These are phyloP conservation scores for Australoheros facetus DNA, from an alignment of 2,797 vertebrate genomes.

Conservation along the genomic window DNA sequence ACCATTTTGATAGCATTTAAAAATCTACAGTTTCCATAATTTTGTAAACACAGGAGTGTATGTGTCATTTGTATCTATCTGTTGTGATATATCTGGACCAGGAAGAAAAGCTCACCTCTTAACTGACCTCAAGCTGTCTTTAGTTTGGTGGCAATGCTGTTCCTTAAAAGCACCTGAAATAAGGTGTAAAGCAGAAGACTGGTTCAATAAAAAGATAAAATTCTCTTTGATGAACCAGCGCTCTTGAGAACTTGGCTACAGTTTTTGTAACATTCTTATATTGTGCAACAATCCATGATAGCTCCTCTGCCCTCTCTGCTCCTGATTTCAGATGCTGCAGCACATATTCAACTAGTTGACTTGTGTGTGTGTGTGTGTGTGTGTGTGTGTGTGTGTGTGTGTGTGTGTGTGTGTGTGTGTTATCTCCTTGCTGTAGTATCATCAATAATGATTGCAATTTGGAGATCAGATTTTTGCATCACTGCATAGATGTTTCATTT, in stretches of 20 bases:
- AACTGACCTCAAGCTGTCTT: neutral
- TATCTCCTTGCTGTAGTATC: slow-evolving; percentile 10
- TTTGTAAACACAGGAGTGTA: neutral
- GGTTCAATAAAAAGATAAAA: neutral
- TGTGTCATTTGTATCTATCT: neutral
- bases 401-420: accelerated
- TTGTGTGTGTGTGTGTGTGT: accelerated
- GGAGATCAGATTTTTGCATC: slow-evolving; percentile 45
- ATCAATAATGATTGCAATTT: slow-evolving; percentile 56
- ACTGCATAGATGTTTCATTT: slow-evolving; percentile 51
- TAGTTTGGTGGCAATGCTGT: neutral
- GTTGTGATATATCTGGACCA: neutral
- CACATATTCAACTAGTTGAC: slow-evolving; percentile 14
- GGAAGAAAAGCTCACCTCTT: neutral
- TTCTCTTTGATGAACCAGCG: neutral
- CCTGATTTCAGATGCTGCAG: slow-evolving; percentile 21
- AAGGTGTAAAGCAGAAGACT: neutral
- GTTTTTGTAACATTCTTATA: neutral
- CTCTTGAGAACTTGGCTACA: neutral
- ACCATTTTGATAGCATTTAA: neutral
- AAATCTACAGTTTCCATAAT: neutral
- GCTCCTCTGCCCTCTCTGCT: neutral
- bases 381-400: accelerated
- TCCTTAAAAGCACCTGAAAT: neutral
- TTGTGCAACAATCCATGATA: neutral